A percentile compares a stretch with the other conserved stretches of the same genome.
Conservation (phyloP, 35 echinoderm and acorn worm species). For the Eucidaris tribuloides region DNA sequence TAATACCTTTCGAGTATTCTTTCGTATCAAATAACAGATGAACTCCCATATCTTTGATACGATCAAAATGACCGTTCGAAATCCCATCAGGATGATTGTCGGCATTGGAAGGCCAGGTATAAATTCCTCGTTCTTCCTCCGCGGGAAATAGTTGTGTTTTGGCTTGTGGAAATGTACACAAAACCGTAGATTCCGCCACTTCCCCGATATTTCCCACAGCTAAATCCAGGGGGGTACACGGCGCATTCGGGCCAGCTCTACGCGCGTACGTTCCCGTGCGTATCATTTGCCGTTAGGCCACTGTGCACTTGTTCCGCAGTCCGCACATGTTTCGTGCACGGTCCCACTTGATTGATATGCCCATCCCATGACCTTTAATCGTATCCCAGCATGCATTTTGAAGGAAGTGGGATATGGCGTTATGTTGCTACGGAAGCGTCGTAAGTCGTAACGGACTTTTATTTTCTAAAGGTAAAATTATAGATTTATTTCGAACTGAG, state of each 20-base stretch:
- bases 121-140: conserved; percentile 5
- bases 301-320: too few relatives aligned
- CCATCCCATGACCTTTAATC: too few relatives aligned
- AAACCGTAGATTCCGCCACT: not conserved
- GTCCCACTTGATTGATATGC: too few relatives aligned
- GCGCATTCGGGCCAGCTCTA: not conserved
- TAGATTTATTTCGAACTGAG: too few relatives aligned
- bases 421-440: too few relatives aligned
- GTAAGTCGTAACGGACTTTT: too few relatives aligned
- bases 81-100: conserved; percentile 90
- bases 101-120: conserved; percentile 45
- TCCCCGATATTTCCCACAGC: not conserved
- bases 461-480: too few relatives aligned
- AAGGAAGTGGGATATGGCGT: too few relatives aligned
- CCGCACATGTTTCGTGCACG: too few relatives aligned
- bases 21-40: conserved; percentile 81
- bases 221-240: not conserved
- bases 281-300: too few relatives aligned
- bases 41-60: conserved; percentile 91
- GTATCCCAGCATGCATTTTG: too few relatives aligned
- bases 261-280: not conserved
- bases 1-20: conserved; percentile 85
- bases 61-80: conserved; percentile 92
- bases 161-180: not conserved
- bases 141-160: not conserved